Conservation (phyloP, 35 echinoderm and acorn worm genomes). For the Apostichopus parvimensis region DNA sequence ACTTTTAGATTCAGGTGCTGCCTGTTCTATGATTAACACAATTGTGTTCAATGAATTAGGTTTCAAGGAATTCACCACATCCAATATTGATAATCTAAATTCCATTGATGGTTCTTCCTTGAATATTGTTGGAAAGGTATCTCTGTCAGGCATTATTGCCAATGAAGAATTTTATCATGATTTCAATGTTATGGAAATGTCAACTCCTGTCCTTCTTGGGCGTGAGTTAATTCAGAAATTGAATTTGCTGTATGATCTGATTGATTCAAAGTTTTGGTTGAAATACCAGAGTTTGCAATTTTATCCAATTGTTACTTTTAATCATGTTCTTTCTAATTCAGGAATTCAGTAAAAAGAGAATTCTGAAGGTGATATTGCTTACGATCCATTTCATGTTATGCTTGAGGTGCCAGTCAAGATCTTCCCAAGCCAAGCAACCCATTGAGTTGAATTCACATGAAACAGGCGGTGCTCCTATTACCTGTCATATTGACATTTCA, state of each 20-base stretch:
- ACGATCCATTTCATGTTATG: background rate
- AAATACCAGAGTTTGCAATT: background rate
- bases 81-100: background rate
- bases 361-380: background rate
- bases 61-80: background rate
- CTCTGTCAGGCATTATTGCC: slow-evolving; percentile 1
- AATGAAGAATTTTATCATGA: background rate
- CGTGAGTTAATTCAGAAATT: background rate
- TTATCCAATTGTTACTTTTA: slow-evolving; percentile 17
- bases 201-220: slow-evolving; percentile 8
- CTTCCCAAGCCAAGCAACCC: too few relatives aligned
- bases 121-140: background rate
- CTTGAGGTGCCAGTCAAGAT: too few relatives aligned
- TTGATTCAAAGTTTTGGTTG: background rate
- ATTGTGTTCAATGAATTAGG: slow-evolving; percentile 7
- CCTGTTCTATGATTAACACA: slow-evolving; percentile 19
- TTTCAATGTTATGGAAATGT: background rate
- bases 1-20: slow-evolving; percentile 38
- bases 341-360: background rate
- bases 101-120: too few relatives aligned
- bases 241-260: background rate
- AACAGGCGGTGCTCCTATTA: too few relatives aligned
- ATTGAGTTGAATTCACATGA: too few relatives aligned
- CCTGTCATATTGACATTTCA: too few relatives aligned
- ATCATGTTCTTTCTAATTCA: background rate